These are phyloP conservation scores for Homarus americanus DNA, from an alignment of 1,140 invertebrate species.

Conservation along the genomic window DNA sequence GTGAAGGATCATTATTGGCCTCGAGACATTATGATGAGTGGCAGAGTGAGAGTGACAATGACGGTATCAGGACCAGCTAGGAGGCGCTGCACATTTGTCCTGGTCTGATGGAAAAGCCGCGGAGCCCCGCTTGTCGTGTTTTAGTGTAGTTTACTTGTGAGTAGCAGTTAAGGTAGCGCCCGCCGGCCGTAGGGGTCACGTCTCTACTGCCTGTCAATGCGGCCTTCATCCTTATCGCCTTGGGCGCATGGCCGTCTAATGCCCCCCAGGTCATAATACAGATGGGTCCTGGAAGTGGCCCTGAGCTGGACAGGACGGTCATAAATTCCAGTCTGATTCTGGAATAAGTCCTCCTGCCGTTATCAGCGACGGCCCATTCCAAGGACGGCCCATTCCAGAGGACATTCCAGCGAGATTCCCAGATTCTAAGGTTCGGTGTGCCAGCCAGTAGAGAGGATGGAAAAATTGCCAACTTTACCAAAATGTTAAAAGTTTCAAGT, in stretches of 20 bases:
- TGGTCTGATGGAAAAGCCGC: not conserved
- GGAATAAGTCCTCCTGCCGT: constrained; percentile 39
- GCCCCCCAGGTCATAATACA: constrained; percentile 26
- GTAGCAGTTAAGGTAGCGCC: not conserved
- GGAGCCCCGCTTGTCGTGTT: not conserved
- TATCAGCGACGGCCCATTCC: constrained; percentile 43
- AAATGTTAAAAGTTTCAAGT: not conserved
- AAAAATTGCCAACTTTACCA: not conserved
- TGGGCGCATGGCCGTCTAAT: not conserved
- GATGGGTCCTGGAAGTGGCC: constrained; percentile 31
- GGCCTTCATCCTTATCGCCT: not conserved
- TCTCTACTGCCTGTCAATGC: not conserved
- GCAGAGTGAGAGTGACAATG: not conserved
- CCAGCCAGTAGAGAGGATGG: not conserved
- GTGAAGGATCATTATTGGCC: no score
- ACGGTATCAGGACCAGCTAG: not conserved
- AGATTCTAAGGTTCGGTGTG: not conserved
- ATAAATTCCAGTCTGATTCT: constrained; percentile 40
- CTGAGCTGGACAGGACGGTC: constrained; percentile 21
- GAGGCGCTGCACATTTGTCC: not conserved
- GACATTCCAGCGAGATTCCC: constrained; percentile 28
- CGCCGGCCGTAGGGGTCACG: not conserved
- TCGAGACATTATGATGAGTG: no score
- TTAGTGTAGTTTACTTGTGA: not conserved
- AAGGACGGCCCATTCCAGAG: constrained; percentile 33